A percentile compares a stretch with the other conserved stretches of the same genome.
Evolutionary conservation across 35 echinoderm and acorn worm species (phyloP).

Genomic region (Apostichopus parvimensis): DNA sequence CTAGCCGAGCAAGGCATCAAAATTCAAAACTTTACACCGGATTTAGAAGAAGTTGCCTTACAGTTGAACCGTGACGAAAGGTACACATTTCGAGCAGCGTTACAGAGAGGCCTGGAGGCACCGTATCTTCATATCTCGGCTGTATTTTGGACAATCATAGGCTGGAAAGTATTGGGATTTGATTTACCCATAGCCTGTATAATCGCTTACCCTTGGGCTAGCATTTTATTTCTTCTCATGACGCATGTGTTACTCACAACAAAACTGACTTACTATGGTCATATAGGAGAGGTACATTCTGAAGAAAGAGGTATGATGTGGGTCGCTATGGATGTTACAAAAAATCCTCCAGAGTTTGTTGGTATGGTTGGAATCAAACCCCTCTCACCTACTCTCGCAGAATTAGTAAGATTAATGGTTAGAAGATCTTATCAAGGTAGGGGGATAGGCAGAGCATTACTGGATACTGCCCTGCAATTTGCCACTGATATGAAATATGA

Average conservation of each 20-base stretch:
- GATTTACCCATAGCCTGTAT: neutral
- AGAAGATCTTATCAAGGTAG: neutral
- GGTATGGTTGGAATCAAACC: conserved; percentile 17
- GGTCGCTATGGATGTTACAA: neutral
- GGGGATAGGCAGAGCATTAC: neutral
- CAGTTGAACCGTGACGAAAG: neutral
- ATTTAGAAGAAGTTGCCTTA: neutral
- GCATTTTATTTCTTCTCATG: neutral
- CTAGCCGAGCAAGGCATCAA: neutral
- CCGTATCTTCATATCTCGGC: neutral
- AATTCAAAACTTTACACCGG: conserved; percentile 3
- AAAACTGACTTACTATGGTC: neutral
- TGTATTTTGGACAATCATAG: neutral
- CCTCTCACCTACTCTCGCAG: neutral
- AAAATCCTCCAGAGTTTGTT: neutral
- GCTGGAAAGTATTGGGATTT: neutral
- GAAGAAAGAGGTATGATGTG: conserved; percentile 3
- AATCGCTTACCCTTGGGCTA: neutral
- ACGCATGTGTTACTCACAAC: conserved; percentile 4
- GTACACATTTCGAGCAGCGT: neutral
- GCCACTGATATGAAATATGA: neutral
- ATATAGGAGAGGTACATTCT: neutral
- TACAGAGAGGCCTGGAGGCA: neutral
- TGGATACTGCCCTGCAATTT: neutral
- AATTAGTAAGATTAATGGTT: neutral